These are phyloP conservation scores for Hassar affinis DNA, from an alignment of 2,113 vertebrate genomes.

Conservation along the genomic window DNA sequence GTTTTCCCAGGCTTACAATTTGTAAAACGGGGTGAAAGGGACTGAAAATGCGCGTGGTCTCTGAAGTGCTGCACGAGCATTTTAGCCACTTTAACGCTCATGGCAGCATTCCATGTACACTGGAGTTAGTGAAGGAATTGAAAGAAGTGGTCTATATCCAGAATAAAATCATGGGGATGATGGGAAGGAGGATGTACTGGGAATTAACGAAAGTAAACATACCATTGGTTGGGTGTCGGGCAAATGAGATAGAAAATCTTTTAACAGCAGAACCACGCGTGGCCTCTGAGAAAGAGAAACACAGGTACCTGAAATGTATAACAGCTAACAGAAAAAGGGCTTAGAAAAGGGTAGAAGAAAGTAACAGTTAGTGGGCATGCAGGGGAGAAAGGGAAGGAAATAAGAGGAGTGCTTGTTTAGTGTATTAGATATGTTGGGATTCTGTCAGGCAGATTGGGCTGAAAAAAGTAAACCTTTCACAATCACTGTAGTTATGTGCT, in stretches of 20 bases:
- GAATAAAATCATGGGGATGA: slow-evolving; percentile 72
- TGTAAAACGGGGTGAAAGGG: slow-evolving; percentile 8
- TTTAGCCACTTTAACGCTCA: slow-evolving; percentile 29
- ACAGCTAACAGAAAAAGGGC: slow-evolving; percentile 79
- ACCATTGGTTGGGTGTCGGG: slow-evolving; percentile 97
- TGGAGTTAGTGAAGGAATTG: slow-evolving; percentile 60
- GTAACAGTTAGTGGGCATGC: slow-evolving; percentile 60
- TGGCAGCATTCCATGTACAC: slow-evolving; percentile 33
- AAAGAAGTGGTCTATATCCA: slow-evolving; percentile 70
- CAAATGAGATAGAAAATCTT: slow-evolving; percentile 98
- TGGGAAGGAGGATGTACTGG: slow-evolving; percentile 59
- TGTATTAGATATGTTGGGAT: slow-evolving; percentile 36
- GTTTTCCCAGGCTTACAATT: slow-evolving; percentile 1
- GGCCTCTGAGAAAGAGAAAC: slow-evolving; percentile 95
- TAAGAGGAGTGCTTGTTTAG: slow-evolving; percentile 63
- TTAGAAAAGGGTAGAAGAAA: slow-evolving; percentile 70
- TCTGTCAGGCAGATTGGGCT: slow-evolving; percentile 44
- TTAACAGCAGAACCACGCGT: slow-evolving; percentile 93
- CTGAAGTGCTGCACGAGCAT: slow-evolving; percentile 33
- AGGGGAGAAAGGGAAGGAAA: slow-evolving; percentile 61
- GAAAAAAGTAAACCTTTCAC: background rate
- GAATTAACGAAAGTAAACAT: slow-evolving; percentile 90
- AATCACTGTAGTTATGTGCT: slow-evolving; percentile 27
- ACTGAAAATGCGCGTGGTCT: slow-evolving; percentile 29
- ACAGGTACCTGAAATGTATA: slow-evolving; percentile 90